Percentiles rank a stretch among this genome's conserved stretches.
Conservation (phyloP, 2,113 vertebrate species). For the Boulengeromyrus knoepffleri region DNA sequence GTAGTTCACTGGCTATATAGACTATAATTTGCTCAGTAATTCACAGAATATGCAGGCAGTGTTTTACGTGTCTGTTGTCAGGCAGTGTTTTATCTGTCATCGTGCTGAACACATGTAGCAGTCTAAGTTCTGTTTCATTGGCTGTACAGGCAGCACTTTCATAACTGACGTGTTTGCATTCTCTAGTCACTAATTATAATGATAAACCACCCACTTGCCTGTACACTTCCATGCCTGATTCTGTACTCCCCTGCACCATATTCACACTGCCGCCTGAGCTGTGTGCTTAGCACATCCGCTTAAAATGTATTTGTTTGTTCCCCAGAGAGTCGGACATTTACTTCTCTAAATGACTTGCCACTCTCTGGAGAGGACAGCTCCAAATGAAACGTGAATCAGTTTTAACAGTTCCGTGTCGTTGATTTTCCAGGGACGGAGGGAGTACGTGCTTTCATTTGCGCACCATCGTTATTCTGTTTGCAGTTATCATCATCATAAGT, state of each 20-base stretch:
- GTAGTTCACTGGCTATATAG: not conserved
- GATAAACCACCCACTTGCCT: not conserved
- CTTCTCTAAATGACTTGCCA: not conserved
- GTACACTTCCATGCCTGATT: not conserved
- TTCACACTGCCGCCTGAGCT: not conserved
- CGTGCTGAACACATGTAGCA: not conserved
- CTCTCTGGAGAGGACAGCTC: not conserved
- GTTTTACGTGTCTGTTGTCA: not conserved
- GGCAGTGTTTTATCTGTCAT: not conserved
- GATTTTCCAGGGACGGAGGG: not conserved
- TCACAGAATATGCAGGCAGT: not conserved
- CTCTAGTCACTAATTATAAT: not conserved
- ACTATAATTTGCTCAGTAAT: not conserved
- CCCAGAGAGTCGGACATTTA: not conserved
- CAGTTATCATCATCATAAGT: not conserved
- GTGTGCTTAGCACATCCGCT: not conserved
- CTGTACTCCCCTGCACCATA: not conserved
- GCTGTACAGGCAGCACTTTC: not conserved
- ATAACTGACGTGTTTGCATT: not conserved
- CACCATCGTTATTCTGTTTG: not conserved
- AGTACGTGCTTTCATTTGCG: not conserved
- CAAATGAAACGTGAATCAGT: not conserved
- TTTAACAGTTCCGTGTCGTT: not conserved
- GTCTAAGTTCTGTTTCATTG: not conserved
- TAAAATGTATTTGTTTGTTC: not conserved